Base-by-base conservation (phyloP, 2,797 vertebrate species). In the Sebastes iracundus region DNA sequence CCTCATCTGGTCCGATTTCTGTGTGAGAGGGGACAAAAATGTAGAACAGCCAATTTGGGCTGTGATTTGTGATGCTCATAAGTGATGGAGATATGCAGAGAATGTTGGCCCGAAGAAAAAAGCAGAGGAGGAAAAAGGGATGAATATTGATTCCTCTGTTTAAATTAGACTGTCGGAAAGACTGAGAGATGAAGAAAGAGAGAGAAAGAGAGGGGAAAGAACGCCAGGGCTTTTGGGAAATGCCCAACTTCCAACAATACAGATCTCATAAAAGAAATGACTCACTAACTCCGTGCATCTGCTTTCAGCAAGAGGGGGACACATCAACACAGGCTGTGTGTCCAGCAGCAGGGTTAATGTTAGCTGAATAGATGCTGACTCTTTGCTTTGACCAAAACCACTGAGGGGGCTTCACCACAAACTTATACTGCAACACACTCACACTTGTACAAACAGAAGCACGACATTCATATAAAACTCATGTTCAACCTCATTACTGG, bases 1-100 rank as follows among this genome's bases (percentile, higher is more conserved):
- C 71, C 79, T 91, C 86, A 84, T 88, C 80, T 58, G 72, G 78
- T 76, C 74, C 30, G 62, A 84, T 78, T 87, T 89, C 83, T 63
- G 75, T 69, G 75, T 69, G 69, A 72, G 72, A 86, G 74, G 58
- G 78, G 77, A 87, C 78, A 83, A 80, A 89, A 87, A 90, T 89
- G 84, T 86, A 78, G 81, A 93, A 81, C 79, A 86, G 84, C 82
- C 89, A 85, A 83, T 93, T 90, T 92, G 66, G 68, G 65, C 67
- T 67, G 70, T 92, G 91, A 94, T 92, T 93, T 92, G 90, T 81
- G 87, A 88, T 28, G 68, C 87, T 93, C 87, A 72, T 75, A 92
- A 89, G 83, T 87, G 87, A 90, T 78, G 58, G 85, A 86, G 86
- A 89, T 86, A 83, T 80, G 85, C 83, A 80, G 78, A 70, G 75